Conservation (phyloP, 2,113 vertebrate genomes). For the Hoplias malabaricus region DNA sequence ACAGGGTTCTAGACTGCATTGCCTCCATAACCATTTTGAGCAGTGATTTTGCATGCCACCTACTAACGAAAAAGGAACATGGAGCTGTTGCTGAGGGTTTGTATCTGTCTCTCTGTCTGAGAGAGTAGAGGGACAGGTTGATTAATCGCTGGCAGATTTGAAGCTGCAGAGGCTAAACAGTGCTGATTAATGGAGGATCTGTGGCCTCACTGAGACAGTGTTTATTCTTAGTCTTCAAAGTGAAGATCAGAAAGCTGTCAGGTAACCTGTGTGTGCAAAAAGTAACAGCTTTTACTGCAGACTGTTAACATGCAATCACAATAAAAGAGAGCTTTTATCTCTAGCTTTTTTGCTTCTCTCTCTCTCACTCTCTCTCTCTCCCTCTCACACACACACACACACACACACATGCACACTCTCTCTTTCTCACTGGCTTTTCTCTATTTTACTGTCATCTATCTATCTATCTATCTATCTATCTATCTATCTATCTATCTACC, state of each 20-base stretch:
- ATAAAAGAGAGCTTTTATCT: not conserved
- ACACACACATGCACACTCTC: too few relatives aligned
- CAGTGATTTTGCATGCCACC: too few relatives aligned
- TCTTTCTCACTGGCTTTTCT: not conserved
- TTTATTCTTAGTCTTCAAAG: not conserved
- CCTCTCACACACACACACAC: too few relatives aligned
- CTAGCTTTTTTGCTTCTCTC: not conserved
- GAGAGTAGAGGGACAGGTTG: not conserved
- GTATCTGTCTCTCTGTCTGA: not conserved
- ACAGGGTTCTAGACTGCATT: too few relatives aligned
- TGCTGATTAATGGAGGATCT: not conserved
- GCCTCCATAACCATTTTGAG: too few relatives aligned
- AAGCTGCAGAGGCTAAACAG: not conserved
- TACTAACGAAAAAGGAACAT: too few relatives aligned
- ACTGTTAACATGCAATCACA: conserved; percentile 6
- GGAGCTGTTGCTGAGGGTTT: not conserved
- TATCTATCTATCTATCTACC: too few relatives aligned
- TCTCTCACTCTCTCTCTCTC: not conserved
- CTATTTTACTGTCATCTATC: too few relatives aligned
- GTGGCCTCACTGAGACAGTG: not conserved
- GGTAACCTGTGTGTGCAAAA: not conserved
- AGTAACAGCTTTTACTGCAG: not conserved
- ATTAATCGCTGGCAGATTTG: not conserved
- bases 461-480: too few relatives aligned
- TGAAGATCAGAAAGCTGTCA: not conserved